Evolutionary conservation across 2,113 vertebrate genomes (phyloP).

Genomic region (Sinocyclocheilus maitianheensis): DNA sequence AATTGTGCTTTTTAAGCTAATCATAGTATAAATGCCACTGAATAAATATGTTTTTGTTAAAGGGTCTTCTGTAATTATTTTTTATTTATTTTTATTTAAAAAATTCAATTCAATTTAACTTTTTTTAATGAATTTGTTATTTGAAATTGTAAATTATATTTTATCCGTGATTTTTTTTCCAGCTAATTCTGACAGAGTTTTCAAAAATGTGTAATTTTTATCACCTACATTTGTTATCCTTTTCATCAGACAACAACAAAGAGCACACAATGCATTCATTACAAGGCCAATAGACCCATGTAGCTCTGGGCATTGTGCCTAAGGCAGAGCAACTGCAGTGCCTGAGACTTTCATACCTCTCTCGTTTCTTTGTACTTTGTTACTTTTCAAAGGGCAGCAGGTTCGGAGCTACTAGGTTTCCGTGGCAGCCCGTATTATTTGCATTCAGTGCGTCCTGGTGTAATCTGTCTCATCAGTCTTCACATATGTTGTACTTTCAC

Average conservation of each 20-base stretch:
- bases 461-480: conserved; percentile 22
- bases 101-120: neutral
- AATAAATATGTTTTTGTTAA: neutral
- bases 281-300: neutral
- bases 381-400: neutral
- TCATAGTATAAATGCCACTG: too few relatives aligned
- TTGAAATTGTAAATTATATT: neutral
- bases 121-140: too few relatives aligned
- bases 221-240: neutral
- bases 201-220: neutral
- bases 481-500: conserved; percentile 19
- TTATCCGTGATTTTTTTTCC: neutral
- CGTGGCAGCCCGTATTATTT: conserved; percentile 30
- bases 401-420: conserved; percentile 9
- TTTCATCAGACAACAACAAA: neutral
- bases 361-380: conserved; percentile 19
- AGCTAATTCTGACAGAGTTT: neutral
- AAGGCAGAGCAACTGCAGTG: conserved; percentile 17
- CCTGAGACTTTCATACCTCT: conserved; percentile 8
- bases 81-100: neutral
- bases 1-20: too few relatives aligned
- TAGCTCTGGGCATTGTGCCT: conserved; percentile 5
- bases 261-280: neutral
- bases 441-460: conserved; percentile 9
- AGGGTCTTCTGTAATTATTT: neutral